Conservation (phyloP, 2,113 vertebrate species). For the Bombycilla garrulus region DNA sequence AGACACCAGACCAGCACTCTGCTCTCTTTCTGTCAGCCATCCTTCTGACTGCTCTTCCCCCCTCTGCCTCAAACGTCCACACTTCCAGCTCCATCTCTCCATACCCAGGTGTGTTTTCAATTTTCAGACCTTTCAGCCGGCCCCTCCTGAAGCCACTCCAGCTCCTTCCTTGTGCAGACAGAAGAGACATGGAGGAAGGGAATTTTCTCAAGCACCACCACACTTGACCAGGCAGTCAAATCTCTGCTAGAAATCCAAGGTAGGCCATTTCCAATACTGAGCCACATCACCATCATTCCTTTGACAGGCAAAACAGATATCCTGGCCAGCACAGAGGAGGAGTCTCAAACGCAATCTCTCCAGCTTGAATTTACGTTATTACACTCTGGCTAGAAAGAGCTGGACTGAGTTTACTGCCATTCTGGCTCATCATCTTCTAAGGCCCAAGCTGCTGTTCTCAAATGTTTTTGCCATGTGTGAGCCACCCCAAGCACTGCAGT, state of each 20-base stretch:
- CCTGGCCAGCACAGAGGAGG: background rate
- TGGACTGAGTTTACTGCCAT: background rate
- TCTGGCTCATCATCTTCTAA: background rate
- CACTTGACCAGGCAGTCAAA: background rate
- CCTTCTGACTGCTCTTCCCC: background rate
- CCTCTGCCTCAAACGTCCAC: background rate
- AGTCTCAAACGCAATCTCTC: background rate
- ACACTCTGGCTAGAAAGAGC: background rate
- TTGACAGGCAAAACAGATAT: background rate
- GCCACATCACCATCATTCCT: background rate
- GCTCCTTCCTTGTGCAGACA: background rate
- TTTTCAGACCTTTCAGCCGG: background rate
- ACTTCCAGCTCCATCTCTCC: background rate
- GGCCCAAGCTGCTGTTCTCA: background rate
- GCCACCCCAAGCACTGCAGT: background rate
- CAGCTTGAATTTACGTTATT: background rate
- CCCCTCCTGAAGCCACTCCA: background rate
- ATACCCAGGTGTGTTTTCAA: background rate
- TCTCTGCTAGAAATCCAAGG: background rate
- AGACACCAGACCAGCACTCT: background rate
- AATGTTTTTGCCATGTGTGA: fast-evolving
- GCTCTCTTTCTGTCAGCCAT: background rate
- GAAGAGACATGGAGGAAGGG: background rate
- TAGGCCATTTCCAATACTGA: background rate
- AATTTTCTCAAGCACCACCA: background rate